Evolutionary conservation across 1,140 invertebrate species (phyloP).

Genomic region (Homalodisca vitripennis): DNA sequence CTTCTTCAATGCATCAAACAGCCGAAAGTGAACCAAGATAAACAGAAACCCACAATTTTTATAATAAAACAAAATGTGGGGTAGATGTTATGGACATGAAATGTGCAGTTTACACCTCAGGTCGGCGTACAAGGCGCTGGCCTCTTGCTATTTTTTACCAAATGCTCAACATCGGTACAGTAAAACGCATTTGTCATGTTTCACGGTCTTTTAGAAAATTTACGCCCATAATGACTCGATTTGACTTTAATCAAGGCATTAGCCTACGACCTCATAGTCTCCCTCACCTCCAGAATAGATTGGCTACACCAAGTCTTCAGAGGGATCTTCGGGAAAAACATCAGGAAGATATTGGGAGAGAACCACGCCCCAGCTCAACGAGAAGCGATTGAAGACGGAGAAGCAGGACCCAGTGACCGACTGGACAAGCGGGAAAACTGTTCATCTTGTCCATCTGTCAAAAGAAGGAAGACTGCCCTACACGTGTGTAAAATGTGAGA

Average conservation of each 20-base stretch:
- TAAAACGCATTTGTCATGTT: slow-evolving; percentile 24
- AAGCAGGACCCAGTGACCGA: background rate
- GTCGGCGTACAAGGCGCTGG: slow-evolving; percentile 52
- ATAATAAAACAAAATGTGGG: slow-evolving; percentile 16
- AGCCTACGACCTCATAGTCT: slow-evolving; percentile 26
- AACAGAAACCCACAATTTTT: slow-evolving; percentile 40
- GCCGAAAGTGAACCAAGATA: slow-evolving; percentile 33
- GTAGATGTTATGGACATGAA: slow-evolving; percentile 46
- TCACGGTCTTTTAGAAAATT: slow-evolving; percentile 22
- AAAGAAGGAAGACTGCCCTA: slow-evolving; percentile 7
- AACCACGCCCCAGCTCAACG: no score
- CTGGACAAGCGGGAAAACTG: slow-evolving; percentile 21
- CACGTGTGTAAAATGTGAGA: slow-evolving; percentile 17
- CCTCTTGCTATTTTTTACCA: slow-evolving; percentile 51
- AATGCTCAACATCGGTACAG: no score
- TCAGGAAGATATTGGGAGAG: slow-evolving; percentile 10
- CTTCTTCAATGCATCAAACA: slow-evolving; percentile 41
- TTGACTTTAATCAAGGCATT: slow-evolving; percentile 39
- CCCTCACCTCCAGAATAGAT: slow-evolving; percentile 41
- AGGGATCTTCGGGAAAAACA: background rate
- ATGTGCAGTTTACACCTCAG: slow-evolving; percentile 37
- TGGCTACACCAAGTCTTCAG: slow-evolving; percentile 21
- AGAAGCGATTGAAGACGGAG: background rate
- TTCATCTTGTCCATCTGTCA: slow-evolving; percentile 1
- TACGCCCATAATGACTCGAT: slow-evolving; percentile 26